Percentiles rank a stretch among this genome's conserved stretches.
Conservation (phyloP, 1,140 invertebrate genomes). For the Nylanderia fulva region DNA sequence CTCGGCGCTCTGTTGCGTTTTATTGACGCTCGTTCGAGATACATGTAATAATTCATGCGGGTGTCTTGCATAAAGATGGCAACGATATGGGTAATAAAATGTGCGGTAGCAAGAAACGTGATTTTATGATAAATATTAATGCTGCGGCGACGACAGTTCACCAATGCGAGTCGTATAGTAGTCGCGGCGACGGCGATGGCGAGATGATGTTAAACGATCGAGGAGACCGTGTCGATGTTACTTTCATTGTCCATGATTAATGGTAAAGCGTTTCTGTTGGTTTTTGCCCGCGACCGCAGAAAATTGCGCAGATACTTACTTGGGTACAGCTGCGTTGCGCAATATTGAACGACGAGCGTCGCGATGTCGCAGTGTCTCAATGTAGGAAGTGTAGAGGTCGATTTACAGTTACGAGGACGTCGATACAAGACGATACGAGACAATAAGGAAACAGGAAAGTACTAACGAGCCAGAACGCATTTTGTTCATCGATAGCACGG, state of each 20-base stretch:
- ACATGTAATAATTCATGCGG: slow-evolving; percentile 66
- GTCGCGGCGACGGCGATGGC: slow-evolving; percentile 12
- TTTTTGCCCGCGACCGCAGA: slow-evolving; percentile 54
- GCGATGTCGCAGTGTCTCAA: slow-evolving; percentile 35
- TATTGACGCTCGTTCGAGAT: slow-evolving; percentile 51
- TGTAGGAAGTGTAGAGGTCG: slow-evolving; percentile 52
- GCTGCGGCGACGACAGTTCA: slow-evolving; percentile 34
- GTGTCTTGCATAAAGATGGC: slow-evolving; percentile 50
- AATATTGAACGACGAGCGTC: slow-evolving; percentile 19
- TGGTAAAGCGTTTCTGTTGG: slow-evolving; percentile 30
- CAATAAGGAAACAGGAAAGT: slow-evolving; percentile 50
- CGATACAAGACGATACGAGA: slow-evolving; percentile 45
- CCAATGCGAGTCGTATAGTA: slow-evolving; percentile 4
- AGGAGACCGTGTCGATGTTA: slow-evolving; percentile 36
- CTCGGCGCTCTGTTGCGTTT: slow-evolving; percentile 46
- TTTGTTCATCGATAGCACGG: slow-evolving; percentile 14
- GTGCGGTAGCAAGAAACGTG: slow-evolving; percentile 60
- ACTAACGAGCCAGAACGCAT: slow-evolving; percentile 52
- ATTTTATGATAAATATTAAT: slow-evolving; percentile 74
- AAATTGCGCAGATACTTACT: slow-evolving; percentile 24
- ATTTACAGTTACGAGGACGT: slow-evolving; percentile 50
- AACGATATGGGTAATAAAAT: slow-evolving; percentile 69
- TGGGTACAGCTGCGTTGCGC: slow-evolving; percentile 37
- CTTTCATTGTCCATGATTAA: slow-evolving; percentile 59
- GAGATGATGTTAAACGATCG: slow-evolving; percentile 44